Percentiles rank a stretch among this genome's conserved stretches.
Conservation (phyloP, 2,113 vertebrate species). For the Burhinus oedicnemus region DNA sequence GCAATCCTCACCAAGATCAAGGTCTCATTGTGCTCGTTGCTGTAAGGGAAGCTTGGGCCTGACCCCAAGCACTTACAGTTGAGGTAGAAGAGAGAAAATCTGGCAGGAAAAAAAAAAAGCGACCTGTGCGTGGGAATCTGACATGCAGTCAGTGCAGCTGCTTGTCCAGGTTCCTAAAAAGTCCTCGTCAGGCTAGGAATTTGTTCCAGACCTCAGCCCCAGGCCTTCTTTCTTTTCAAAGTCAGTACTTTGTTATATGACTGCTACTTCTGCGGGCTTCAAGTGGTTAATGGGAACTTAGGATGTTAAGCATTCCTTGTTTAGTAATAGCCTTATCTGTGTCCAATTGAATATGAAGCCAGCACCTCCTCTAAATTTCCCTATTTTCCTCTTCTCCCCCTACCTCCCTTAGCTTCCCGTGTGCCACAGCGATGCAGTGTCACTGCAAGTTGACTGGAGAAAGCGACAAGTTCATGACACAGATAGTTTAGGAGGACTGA, state of each 20-base stretch:
- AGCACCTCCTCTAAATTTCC: background rate
- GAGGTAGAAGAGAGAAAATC: background rate
- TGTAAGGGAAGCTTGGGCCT: background rate
- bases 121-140: background rate
- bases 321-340: background rate
- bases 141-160: conserved; percentile 8
- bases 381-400: background rate
- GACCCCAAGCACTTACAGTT: background rate
- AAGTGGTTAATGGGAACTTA: background rate
- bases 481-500: background rate
- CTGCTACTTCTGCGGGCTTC: background rate
- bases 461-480: background rate
- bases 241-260: background rate
- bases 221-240: conserved; percentile 18
- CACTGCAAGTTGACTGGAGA: background rate
- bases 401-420: background rate
- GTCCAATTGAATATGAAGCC: background rate
- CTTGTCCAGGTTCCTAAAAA: conserved; percentile 17
- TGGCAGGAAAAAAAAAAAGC: background rate
- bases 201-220: conserved; percentile 6
- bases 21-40: background rate
- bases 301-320: background rate
- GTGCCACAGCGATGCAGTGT: background rate
- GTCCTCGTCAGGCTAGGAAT: conserved; percentile 1
- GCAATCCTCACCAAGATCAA: background rate